A percentile compares a stretch with the other conserved stretches of the same genome.
These are phyloP conservation scores for Rhopilema esculentum DNA, from an alignment of 30 jellyfish, hydroid and myxozoan genomes.

Conservation along the genomic window DNA sequence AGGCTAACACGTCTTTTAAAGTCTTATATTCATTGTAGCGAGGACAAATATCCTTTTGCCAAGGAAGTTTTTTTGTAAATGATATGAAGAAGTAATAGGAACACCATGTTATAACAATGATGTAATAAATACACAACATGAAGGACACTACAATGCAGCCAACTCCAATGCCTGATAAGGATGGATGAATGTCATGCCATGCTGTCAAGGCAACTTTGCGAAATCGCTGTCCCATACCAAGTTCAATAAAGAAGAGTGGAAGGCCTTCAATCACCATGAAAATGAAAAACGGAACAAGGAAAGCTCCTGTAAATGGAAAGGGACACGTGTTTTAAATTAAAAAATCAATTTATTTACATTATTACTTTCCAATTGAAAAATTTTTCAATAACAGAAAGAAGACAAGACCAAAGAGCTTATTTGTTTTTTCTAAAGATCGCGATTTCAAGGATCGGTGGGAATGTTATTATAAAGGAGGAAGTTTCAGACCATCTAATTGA, in stretches of 20 bases:
- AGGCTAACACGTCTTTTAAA: slow-evolving; percentile 24
- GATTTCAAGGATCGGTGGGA: too few species aligned
- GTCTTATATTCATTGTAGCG: slow-evolving; percentile 59
- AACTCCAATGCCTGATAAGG: slow-evolving; percentile 83
- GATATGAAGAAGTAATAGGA: slow-evolving; percentile 76
- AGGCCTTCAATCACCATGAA: slow-evolving; percentile 83
- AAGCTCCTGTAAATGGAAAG: slow-evolving; percentile 54
- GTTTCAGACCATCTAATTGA: too few species aligned
- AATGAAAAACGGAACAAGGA: slow-evolving; percentile 78
- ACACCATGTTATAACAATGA: slow-evolving; percentile 81
- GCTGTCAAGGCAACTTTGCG: slow-evolving; percentile 75
- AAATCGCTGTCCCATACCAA: slow-evolving; percentile 80
- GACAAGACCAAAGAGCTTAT: too few species aligned
- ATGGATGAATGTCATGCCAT: slow-evolving; percentile 83
- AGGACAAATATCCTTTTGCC: slow-evolving; percentile 73
- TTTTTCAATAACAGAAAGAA: neutral
- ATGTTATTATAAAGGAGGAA: too few species aligned
- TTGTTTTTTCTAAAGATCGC: too few species aligned
- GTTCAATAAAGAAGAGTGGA: slow-evolving; percentile 80
- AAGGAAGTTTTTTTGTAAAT: slow-evolving; percentile 76
- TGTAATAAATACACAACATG: slow-evolving; percentile 75
- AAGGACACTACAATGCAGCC: slow-evolving; percentile 78
- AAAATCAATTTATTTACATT: neutral
- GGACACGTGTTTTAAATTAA: neutral
- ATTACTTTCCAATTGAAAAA: neutral